phyloP scores from a whole-genome alignment of 2,797 vertebrate species.

The Atherinosoma microstoma region DNA sequence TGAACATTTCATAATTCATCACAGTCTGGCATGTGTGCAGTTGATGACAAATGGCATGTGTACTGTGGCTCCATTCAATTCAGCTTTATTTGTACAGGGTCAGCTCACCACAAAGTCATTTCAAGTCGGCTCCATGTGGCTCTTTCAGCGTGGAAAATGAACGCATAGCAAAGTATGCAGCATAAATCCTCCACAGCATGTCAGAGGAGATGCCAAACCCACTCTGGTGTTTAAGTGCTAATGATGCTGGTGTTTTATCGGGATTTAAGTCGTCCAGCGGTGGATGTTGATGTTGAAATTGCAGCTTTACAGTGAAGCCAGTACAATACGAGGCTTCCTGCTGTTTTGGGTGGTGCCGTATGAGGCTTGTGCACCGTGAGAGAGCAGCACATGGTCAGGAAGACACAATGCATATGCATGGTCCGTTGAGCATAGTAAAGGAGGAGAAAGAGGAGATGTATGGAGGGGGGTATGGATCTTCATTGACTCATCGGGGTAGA shows the following conservation, averaged over 20 bases:
- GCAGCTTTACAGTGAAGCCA: conserved; percentile 13
- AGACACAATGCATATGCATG: conserved; percentile 64
- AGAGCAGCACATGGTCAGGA: conserved; percentile 67
- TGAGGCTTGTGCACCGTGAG: conserved; percentile 36
- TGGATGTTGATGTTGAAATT: not conserved
- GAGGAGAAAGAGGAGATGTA: conserved; percentile 14
- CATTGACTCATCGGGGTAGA: conserved; percentile 39
- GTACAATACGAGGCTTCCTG: conserved; percentile 12
- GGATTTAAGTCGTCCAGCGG: not conserved
- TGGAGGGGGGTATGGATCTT: conserved; percentile 30
- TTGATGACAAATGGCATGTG: conserved; percentile 49
- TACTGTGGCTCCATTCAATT: not conserved
- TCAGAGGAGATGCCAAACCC: conserved; percentile 9
- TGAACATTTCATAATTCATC: conserved; percentile 51
- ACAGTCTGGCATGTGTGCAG: conserved; percentile 49
- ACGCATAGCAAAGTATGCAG: not conserved
- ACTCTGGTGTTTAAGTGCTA: too few species aligned
- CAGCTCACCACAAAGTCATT: not conserved
- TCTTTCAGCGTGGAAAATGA: too few species aligned
- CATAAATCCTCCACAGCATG: not conserved
- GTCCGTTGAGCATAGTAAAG: conserved; percentile 39
- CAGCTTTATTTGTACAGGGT: not conserved
- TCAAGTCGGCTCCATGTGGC: too few species aligned
- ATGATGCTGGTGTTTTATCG: conserved; percentile 3
- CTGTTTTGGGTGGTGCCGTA: conserved; percentile 64